Percentiles rank a stretch among this genome's conserved stretches.
These are phyloP conservation scores for Ifrita kowaldi DNA, from an alignment of 2,113 vertebrate genomes.

Conservation along the genomic window DNA sequence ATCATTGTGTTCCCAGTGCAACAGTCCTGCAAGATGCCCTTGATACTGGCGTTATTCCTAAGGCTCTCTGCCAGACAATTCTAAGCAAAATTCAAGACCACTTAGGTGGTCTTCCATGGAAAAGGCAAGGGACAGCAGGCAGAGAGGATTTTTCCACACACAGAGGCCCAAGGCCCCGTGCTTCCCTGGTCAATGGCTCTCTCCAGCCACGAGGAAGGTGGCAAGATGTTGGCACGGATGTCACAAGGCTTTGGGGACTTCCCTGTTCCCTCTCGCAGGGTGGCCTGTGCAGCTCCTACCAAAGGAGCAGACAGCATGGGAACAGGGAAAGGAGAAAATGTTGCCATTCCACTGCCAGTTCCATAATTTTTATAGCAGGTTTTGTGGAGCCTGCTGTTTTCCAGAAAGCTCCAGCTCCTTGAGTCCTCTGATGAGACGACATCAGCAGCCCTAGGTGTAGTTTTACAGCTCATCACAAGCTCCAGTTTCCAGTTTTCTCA, in stretches of 20 bases:
- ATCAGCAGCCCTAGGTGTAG: background rate
- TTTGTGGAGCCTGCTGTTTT: background rate
- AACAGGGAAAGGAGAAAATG: accelerated
- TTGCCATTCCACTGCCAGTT: background rate
- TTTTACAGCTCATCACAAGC: background rate
- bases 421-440: background rate
- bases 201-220: background rate
- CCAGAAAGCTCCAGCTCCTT: background rate
- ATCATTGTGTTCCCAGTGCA: background rate
- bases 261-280: background rate
- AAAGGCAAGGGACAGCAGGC: background rate
- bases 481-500: background rate
- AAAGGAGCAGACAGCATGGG: background rate
- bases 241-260: background rate
- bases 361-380: background rate
- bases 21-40: background rate
- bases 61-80: background rate
- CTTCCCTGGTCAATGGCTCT: background rate
- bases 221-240: background rate
- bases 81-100: background rate
- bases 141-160: background rate
- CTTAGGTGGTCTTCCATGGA: background rate
- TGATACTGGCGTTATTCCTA: background rate
- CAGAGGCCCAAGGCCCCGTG: background rate
- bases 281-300: background rate